phyloP scores from a whole-genome alignment of 2,888 invertebrate species.

The Hermodice carunculata region DNA sequence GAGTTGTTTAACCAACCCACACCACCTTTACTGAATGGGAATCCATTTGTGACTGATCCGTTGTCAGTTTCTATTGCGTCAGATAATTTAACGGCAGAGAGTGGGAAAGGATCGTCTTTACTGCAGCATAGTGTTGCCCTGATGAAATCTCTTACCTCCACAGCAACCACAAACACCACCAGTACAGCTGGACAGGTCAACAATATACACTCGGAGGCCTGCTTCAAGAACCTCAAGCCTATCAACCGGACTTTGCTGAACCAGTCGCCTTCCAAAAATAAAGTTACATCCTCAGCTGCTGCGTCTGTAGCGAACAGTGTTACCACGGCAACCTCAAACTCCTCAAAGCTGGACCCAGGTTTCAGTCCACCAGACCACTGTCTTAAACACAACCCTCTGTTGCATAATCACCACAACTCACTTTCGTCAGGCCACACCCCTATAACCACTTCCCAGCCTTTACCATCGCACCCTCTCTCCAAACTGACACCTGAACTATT shows the following conservation, averaged over 20 bases:
- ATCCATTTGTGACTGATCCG: conserved; percentile 26
- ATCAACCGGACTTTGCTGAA: conserved; percentile 17
- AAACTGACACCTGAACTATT: conserved; percentile 25
- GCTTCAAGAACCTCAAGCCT: conserved; percentile 28
- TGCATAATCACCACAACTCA: conserved; percentile 13
- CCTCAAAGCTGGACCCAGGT: conserved; percentile 31
- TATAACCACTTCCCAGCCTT: conserved; percentile 5
- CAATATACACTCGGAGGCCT: conserved; percentile 22
- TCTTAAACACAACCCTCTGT: conserved; percentile 33
- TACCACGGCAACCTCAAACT: conserved; percentile 71
- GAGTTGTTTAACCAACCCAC: conserved; percentile 59
- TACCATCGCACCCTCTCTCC: conserved; percentile 1
- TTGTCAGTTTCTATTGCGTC: too few species aligned
- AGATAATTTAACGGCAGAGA: too few species aligned
- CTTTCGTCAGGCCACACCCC: conserved; percentile 12
- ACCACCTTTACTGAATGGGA: conserved; percentile 37
- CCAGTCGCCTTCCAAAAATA: conserved; percentile 34
- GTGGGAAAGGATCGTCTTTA: background rate
- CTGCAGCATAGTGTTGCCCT: background rate
- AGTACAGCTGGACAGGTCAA: conserved; percentile 4
- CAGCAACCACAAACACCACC: conserved; percentile 10
- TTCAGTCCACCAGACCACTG: conserved; percentile 28
- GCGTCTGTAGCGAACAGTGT: conserved; percentile 73
- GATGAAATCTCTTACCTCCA: background rate
- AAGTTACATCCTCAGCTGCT: conserved; percentile 71